A percentile compares a stretch with the other conserved stretches of the same genome.
Conservation (phyloP, 2,113 vertebrate genomes). For the Nothoprocta perdicaria region DNA sequence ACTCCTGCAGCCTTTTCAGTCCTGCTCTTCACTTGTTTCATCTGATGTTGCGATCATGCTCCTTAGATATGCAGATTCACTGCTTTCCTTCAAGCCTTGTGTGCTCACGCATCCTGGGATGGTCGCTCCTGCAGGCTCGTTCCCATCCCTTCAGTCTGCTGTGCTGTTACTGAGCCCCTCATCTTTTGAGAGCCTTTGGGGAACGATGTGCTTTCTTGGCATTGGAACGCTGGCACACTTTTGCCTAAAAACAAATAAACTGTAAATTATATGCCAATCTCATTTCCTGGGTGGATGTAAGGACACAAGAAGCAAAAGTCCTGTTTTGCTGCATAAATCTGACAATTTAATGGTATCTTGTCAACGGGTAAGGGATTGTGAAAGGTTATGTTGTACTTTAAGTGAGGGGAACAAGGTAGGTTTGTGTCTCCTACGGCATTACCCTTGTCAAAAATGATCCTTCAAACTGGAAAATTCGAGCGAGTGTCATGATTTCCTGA, state of each 20-base stretch:
- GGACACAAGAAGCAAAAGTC: not conserved
- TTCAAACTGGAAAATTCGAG: not conserved
- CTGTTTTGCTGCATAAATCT: not conserved
- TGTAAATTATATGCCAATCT: not conserved
- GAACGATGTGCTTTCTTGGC: not conserved
- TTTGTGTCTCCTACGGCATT: not conserved
- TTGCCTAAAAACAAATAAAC: not conserved
- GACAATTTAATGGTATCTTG: not conserved
- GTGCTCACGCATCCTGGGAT: conserved; percentile 20
- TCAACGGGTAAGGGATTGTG: not conserved
- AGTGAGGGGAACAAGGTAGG: not conserved
- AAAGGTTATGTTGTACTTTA: not conserved
- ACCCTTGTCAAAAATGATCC: not conserved
- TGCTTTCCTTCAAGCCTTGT: conserved; percentile 53
- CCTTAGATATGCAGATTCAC: conserved; percentile 68
- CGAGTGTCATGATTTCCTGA: not conserved
- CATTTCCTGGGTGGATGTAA: not conserved
- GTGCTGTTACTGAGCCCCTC: not conserved
- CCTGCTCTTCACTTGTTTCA: conserved; percentile 74
- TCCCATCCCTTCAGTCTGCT: not conserved
- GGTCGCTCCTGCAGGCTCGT: conserved; percentile 23
- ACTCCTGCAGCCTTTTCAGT: conserved; percentile 78
- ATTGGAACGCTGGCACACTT: not conserved
- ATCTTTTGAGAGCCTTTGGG: not conserved
- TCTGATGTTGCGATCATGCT: conserved; percentile 69